Conservation (phyloP, 2,797 vertebrate species). For the Scarus forsteni region DNA sequence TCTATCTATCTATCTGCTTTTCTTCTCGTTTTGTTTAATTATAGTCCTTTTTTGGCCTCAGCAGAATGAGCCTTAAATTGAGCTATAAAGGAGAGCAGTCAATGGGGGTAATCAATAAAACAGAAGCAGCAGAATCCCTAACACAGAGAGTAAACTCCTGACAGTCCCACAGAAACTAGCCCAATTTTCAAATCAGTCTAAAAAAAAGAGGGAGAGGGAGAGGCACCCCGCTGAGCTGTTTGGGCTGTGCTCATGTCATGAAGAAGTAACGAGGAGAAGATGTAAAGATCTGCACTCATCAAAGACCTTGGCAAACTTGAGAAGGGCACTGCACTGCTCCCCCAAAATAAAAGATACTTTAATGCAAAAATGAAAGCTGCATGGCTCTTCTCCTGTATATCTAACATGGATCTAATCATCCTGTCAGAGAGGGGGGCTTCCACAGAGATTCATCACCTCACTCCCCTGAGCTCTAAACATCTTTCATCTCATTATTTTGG, state of each 20-base stretch:
- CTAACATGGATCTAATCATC: constrained; percentile 2
- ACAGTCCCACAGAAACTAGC: constrained; percentile 57
- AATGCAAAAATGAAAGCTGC: constrained; percentile 1
- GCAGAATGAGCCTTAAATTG: neutral
- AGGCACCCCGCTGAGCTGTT: constrained; percentile 47
- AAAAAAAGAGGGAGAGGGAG: constrained; percentile 2
- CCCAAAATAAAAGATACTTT: neutral
- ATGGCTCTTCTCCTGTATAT: neutral
- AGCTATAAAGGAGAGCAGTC: constrained; percentile 32
- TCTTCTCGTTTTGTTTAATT: neutral
- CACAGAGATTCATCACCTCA: neutral
- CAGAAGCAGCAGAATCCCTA: constrained; percentile 61
- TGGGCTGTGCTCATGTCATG: constrained; percentile 29
- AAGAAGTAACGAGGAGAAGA: constrained; percentile 30
- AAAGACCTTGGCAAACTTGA: constrained; percentile 28
- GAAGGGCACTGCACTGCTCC: neutral
- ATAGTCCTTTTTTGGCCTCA: neutral
- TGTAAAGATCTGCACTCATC: constrained; percentile 30
- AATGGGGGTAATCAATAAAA: constrained; percentile 56
- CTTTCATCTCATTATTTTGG: neutral
- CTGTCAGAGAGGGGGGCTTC: neutral
- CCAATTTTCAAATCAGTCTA: constrained; percentile 50
- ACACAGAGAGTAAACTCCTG: constrained; percentile 53
- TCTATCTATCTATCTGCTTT: neutral
- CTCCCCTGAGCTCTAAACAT: too few relatives aligned